Base-by-base conservation (phyloP, 1,140 invertebrate genomes). In the Heliconius hewitsoni region DNA sequence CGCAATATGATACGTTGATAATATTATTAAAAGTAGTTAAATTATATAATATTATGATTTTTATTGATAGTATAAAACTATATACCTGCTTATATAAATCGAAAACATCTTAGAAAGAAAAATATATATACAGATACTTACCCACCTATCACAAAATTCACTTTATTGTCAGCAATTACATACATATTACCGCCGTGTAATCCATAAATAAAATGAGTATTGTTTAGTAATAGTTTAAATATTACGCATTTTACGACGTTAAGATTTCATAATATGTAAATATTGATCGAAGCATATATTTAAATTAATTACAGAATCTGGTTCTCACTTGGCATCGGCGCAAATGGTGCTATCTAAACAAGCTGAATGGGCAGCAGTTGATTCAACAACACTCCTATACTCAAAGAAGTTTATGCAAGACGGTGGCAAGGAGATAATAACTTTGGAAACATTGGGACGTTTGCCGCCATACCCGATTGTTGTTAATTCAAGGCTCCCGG, bases 321-420 rank as follows among this genome's bases (percentile, higher is more conserved):
- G 95, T 73, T 96, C 96, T 60, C 96, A 96, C 89, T 92, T 96
- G 78, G 93, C 95, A 60, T 95, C 96, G 30, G 95, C 96, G 71
- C 94, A 96, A 86, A 96, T 96, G 95, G 96, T 96, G 8, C 85
- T 96, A 76, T 91, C 94, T 34, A 96, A 96, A 84, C 94, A 95
- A 91, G 96, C 95, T 18, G 96, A 96, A 82, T 96, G 95, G 85
- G 95, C 96, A 19, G 95, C 96, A 34, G 95, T 96, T 19, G 96
- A 96, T 89, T 95, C 96, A 3, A 95, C 95, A 60, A 95, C 95
- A 30, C 90, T 96, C 5, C 84, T 95, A 5, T 95, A 95, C 80
- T 95, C 95, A 71, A 94, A 96, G 83, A 95, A 95, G 73, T 93
- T 92, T 82, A 95, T 96, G 92, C 95, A 95, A 73, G 95, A 96